A percentile compares a stretch with the other conserved stretches of the same genome.
Conservation (phyloP, 1,140 invertebrate species). For the Gerris buenoi region DNA sequence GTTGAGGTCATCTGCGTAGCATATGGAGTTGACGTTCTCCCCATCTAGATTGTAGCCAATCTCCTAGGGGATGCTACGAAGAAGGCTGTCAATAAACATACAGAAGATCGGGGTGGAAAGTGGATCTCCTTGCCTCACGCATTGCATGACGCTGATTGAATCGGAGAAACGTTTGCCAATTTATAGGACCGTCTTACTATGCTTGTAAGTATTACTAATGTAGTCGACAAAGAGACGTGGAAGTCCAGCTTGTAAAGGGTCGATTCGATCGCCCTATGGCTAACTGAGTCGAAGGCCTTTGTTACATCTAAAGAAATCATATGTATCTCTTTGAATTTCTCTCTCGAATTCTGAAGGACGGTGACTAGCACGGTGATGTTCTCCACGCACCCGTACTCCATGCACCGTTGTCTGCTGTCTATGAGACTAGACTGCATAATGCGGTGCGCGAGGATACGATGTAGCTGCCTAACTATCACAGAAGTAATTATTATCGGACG, state of each 20-base stretch:
- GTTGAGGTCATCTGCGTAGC: too few species aligned
- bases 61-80: too few species aligned
- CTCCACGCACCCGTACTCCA: background rate
- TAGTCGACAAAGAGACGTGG: too few species aligned
- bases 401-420: background rate
- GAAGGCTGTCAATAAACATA: background rate
- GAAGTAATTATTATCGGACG: background rate
- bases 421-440: background rate
- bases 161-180: too few species aligned
- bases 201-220: too few species aligned
- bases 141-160: background rate
- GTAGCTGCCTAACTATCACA: background rate
- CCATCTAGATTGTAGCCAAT: background rate
- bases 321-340: background rate
- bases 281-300: background rate
- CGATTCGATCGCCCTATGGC: background rate
- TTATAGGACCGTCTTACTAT: background rate
- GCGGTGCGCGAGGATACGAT: background rate
- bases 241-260: too few species aligned
- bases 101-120: too few species aligned
- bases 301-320: background rate
- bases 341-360: background rate
- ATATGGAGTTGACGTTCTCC: background rate
- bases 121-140: too few species aligned
- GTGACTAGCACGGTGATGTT: background rate